Percentiles rank a stretch among this genome's conserved stretches.
Evolutionary conservation across 2,797 vertebrate species (phyloP).

Genomic region (Meriones psammophilus): DNA sequence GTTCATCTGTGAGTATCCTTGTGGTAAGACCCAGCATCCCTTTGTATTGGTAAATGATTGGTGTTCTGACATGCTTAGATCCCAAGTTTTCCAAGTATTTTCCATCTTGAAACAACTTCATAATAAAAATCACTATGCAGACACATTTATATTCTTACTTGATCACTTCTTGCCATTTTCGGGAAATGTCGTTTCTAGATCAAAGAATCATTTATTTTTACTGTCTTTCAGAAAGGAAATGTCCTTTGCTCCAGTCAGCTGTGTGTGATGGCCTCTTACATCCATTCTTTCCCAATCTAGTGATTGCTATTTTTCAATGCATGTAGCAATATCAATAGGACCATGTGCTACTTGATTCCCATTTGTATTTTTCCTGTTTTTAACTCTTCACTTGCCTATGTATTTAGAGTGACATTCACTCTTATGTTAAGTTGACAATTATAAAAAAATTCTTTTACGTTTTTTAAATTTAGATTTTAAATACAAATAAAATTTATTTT

Average conservation of each 20-base stretch:
- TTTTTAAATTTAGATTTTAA: slow-evolving; percentile 43
- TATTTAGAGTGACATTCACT: background rate
- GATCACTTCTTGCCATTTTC: slow-evolving; percentile 43
- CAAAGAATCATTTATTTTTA: background rate
- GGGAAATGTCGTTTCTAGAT: background rate
- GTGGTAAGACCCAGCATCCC: background rate
- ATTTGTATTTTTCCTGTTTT: slow-evolving; percentile 46
- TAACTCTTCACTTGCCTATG: slow-evolving; percentile 18
- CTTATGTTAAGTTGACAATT: background rate
- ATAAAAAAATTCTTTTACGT: background rate
- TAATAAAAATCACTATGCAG: background rate
- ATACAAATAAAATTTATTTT: slow-evolving; percentile 29
- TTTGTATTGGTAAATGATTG: too few species aligned
- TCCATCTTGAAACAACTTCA: slow-evolving; percentile 6
- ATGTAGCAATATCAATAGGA: background rate
- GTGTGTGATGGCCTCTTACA: background rate
- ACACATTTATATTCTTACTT: slow-evolving; percentile 1
- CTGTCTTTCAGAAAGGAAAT: background rate
- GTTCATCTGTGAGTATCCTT: background rate
- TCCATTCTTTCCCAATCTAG: background rate
- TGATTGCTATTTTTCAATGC: background rate
- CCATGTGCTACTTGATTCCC: background rate
- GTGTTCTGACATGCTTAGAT: slow-evolving; percentile 10
- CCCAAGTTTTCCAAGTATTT: slow-evolving; percentile 37
- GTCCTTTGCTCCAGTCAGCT: background rate